These are phyloP conservation scores for Temnothorax curvispinosus DNA, from an alignment of 1,140 invertebrate genomes.

Conservation along the genomic window DNA sequence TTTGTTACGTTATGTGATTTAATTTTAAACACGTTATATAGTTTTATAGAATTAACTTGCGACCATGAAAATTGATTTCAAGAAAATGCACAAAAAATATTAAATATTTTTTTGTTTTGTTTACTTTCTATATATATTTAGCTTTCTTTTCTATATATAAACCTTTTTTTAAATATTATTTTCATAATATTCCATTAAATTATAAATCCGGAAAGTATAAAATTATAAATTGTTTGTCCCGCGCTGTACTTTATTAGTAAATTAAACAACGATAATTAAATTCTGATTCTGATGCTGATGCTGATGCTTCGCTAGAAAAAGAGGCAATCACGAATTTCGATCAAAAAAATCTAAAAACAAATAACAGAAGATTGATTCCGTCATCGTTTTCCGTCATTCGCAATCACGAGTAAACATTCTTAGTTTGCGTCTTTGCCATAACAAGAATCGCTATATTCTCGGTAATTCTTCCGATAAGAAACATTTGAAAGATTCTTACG, in stretches of 20 bases:
- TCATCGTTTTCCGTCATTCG: neutral
- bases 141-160: neutral
- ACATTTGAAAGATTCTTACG: neutral
- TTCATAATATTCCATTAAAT: neutral
- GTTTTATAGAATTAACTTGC: neutral
- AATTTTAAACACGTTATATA: neutral
- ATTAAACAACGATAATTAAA: constrained; percentile 13
- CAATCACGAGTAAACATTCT: neutral
- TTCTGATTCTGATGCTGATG: neutral
- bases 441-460: neutral
- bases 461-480: neutral
- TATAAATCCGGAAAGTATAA: neutral
- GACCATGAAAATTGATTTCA: neutral
- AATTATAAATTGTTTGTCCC: neutral
- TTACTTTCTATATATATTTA: neutral
- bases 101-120: neutral
- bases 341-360: neutral
- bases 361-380: neutral
- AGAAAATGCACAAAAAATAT: neutral
- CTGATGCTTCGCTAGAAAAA: neutral
- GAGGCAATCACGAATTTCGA: neutral
- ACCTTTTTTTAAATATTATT: neutral
- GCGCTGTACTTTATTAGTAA: neutral
- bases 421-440: neutral
- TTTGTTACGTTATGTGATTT: neutral